phyloP scores from a whole-genome alignment of 1,140 invertebrate species.

The Acromyrmex charruanus region DNA sequence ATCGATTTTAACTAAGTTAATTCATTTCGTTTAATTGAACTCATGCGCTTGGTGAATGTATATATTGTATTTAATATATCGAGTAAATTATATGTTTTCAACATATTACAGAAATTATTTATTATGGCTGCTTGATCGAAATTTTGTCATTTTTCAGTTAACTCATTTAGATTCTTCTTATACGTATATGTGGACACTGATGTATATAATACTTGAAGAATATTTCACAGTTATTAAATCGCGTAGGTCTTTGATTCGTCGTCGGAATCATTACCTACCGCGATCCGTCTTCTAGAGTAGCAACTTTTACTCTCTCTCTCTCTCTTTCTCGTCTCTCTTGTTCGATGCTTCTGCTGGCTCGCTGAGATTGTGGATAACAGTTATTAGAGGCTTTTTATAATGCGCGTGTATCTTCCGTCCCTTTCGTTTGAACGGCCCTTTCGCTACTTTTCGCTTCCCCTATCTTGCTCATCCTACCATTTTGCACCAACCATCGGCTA shows the following conservation, averaged over 20 bases:
- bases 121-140: neutral
- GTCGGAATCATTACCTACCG: constrained; percentile 78
- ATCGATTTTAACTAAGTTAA: constrained; percentile 67
- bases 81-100: neutral
- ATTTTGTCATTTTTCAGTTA: neutral
- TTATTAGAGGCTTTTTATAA: constrained; percentile 86
- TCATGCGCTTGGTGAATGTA: neutral
- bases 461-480: constrained; percentile 65
- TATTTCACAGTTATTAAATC: constrained; percentile 42
- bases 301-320: constrained; percentile 70
- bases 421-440: constrained; percentile 35
- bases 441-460: constrained; percentile 35
- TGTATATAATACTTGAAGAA: neutral
- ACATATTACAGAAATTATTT: neutral
- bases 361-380: constrained; percentile 86
- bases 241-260: constrained; percentile 61
- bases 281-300: constrained; percentile 81
- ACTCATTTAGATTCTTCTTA: too few species aligned
- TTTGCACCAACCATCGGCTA: constrained; percentile 81
- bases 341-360: constrained; percentile 64
- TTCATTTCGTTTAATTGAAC: constrained; percentile 69
- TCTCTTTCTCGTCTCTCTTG: constrained; percentile 34
- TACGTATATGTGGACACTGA: neutral
- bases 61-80: constrained; percentile 15
- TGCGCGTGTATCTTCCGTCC: constrained; percentile 80